These are phyloP conservation scores for Calypte anna DNA, from an alignment of 2,113 vertebrate species.

Conservation along the genomic window DNA sequence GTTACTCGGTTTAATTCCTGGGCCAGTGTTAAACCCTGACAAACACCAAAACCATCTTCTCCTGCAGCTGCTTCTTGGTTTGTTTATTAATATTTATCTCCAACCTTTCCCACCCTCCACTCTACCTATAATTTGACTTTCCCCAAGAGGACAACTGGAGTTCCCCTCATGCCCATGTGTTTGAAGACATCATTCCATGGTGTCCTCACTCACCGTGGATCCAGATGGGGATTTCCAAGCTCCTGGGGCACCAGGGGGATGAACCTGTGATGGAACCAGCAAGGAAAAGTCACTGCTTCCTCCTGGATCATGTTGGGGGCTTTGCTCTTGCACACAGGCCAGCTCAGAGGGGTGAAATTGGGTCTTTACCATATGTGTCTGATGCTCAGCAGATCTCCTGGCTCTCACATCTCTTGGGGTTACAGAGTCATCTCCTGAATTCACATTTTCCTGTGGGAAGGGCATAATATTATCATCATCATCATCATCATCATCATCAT, in stretches of 20 bases:
- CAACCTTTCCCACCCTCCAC: not conserved
- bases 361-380: not conserved
- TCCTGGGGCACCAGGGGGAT: not conserved
- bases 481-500: no score
- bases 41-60: not conserved
- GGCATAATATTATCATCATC: not conserved
- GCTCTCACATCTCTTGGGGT: not conserved
- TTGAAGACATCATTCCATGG: not conserved
- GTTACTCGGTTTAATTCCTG: no score
- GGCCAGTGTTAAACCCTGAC: no score
- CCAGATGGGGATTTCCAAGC: not conserved
- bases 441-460: not conserved
- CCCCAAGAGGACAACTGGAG: not conserved
- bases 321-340: not conserved
- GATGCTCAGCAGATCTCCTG: not conserved
- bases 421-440: fast-evolving
- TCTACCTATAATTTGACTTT: fast-evolving
- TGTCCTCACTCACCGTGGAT: not conserved
- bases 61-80: not conserved
- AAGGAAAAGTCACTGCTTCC: not conserved
- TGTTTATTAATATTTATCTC: not conserved
- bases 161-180: not conserved
- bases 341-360: fast-evolving
- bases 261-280: not conserved
- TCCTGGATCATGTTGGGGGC: not conserved